Evolutionary conservation across 2,113 vertebrate species (phyloP).

Genomic region (Cryptomyrus ogoouensis): DNA sequence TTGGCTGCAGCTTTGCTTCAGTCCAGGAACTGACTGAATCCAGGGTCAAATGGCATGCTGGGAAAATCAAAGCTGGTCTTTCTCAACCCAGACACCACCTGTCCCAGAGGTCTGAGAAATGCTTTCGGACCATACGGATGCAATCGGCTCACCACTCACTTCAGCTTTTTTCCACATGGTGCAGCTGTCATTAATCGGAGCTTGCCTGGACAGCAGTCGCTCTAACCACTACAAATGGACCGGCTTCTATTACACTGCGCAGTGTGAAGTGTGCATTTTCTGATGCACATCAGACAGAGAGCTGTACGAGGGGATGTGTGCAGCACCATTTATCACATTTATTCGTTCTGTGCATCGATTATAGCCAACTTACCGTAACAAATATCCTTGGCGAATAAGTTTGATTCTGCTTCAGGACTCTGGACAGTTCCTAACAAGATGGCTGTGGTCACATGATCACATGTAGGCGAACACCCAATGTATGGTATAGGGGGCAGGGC

Average conservation of each 20-base stretch:
- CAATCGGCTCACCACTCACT: neutral
- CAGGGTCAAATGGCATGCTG: neutral
- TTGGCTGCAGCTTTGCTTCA: neutral
- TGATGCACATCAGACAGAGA: neutral
- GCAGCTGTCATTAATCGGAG: neutral
- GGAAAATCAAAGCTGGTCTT: neutral
- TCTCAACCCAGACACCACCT: neutral
- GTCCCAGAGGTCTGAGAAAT: neutral
- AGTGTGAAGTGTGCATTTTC: neutral
- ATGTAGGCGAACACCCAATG: neutral
- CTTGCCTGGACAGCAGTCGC: neutral
- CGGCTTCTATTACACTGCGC: neutral
- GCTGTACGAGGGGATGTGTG: neutral
- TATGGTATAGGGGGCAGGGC: neutral
- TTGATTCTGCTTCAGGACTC: neutral
- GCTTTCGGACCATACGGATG: neutral
- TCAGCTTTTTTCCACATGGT: neutral
- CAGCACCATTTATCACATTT: neutral
- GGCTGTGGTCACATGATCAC: neutral
- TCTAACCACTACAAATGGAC: neutral
- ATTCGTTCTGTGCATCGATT: neutral
- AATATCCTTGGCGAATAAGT: neutral
- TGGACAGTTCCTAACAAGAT: neutral
- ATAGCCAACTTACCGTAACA: neutral
- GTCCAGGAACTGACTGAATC: neutral